Base-by-base conservation (phyloP, 2,797 vertebrate species). In the Ambastaia sidthimunki region DNA sequence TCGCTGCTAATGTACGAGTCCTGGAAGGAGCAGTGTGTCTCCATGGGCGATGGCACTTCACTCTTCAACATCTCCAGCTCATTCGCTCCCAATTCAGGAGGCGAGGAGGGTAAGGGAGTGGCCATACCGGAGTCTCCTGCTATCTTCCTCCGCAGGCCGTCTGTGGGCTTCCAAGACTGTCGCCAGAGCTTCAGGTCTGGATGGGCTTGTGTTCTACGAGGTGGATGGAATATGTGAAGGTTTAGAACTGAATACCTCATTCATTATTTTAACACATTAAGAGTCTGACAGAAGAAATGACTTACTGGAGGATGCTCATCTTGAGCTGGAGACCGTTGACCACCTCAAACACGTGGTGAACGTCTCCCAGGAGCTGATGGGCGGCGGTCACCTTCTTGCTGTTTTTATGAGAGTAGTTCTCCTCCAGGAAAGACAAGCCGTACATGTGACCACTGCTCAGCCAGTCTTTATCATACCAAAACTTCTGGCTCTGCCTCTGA, bases 1-100 rank as follows among this genome's bases (percentile, higher is more conserved):
- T 99, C 98, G 5, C 96, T 99, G 19, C 95, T 98, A 83, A 99
- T 96, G 31, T 99, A 99, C 0, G 96, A 98, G 66, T 95, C 94
- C 85, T 95, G 95, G 82, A 94, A 79, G 76, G 94, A 82, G 60
- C 18, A 80, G n/a, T 31, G 52, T 0, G 44, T 94, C 77, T 71
- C 67, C 31, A 78, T 25, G 15, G 85, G 76, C 0, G 86, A 86
- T 0, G 88, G 87, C 74, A 92, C 91, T 4, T 92, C 94, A 86
- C 90, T 90, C 92, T 91, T 92, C 90, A 0, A 89, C 3, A 54
- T 57, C 50, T 85, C 81, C 3, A n/a, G 23, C 12, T 80, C 81
- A 0, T 47, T 71, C 1, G 0, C 47, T 60, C 81, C 82, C 3
- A 68, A 48, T 11, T 79, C 81, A 0, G 21, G 47, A 12, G 69